Evolutionary conservation across 2,888 invertebrate species (phyloP), one percentile per base, ranked within the genome.

Genomic region (Erebia epiphron): DNA sequence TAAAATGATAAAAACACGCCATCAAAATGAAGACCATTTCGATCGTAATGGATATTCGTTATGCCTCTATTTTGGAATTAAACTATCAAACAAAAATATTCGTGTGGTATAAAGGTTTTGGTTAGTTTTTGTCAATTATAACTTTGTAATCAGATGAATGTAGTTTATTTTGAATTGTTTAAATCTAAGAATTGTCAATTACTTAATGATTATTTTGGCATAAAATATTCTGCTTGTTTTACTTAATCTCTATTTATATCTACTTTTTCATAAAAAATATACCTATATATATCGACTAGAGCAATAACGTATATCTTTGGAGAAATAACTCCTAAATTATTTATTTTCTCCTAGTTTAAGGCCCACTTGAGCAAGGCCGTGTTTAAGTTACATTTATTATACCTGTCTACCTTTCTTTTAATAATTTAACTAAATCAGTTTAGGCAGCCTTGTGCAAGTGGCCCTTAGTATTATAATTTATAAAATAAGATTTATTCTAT

Each of bases 151-250:
- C 87, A 87, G 83, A 86, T 77, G 72, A 78, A 76, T 82, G 83
- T 89, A 91, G 89, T 91, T n/a, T 92, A 83, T 82, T 91, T 92
- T 92, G 87, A 83, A 91, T 92, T 89, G 83, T 91, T 92, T 91
- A 91, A 88, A 86, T 91, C 83, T 92, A 92, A 92, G 91, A 86
- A 89, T 83, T 86, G 92, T 92, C 92, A 92, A 92, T 92, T 92
- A 92, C 83, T 88, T 89, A 89, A 78, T 79, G 75, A 83, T 90
- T 89, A 85, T 87, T 90, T 90, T 78, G 83, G 78, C 81, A 78
- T 89, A 90, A 86, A 87, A 80, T 75, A 69, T 69, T 35, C 83
- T 83, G 86, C 85, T 84, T 84, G n/a, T 49, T 57, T 67, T 35
- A 58, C 57, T 67, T 49, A 58, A 58, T 49, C 46, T 43, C 65